phyloP scores from a whole-genome alignment of 2,113 vertebrate species.

The Forbesichthys papilliferus region DNA sequence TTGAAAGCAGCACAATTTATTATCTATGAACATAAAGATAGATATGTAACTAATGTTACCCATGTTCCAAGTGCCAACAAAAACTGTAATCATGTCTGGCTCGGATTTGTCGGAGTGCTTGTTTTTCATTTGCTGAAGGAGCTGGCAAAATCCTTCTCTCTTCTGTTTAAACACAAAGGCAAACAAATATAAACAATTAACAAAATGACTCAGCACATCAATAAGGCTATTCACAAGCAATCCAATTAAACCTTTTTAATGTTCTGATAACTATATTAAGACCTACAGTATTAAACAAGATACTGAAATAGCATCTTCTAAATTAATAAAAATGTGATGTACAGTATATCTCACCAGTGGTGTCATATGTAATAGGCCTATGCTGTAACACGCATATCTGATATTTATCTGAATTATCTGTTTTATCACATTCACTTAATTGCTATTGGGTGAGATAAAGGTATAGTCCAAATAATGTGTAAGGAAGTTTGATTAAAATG shows the following conservation, averaged over 20 bases:
- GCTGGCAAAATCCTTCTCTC: slow-evolving; percentile 96
- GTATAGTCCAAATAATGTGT: no score
- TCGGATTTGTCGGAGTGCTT: slow-evolving; percentile 94
- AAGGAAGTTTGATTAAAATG: no score
- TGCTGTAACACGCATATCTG: no score
- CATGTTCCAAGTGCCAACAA: slow-evolving; percentile 99
- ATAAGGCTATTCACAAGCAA: background rate
- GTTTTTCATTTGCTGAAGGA: slow-evolving; percentile 99
- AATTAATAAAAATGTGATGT: no score
- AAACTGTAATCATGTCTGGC: slow-evolving; percentile 96
- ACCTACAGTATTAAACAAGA: background rate
- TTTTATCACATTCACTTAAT: no score
- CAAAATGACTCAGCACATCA: background rate
- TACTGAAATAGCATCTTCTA: no score
- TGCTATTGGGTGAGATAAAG: no score
- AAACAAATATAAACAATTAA: background rate
- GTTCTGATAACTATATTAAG: background rate
- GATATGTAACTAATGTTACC: slow-evolving; percentile 71
- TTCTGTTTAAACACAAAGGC: slow-evolving; percentile 77
- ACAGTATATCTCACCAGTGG: background rate
- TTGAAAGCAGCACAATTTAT: background rate
- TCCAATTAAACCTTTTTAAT: background rate
- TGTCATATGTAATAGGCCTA: no score
- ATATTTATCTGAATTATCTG: no score
- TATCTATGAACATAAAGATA: background rate